Percentiles rank a stretch among this genome's conserved stretches.
phyloP scores from a whole-genome alignment of 2,113 vertebrate species.

The Sceloporus undulatus region DNA sequence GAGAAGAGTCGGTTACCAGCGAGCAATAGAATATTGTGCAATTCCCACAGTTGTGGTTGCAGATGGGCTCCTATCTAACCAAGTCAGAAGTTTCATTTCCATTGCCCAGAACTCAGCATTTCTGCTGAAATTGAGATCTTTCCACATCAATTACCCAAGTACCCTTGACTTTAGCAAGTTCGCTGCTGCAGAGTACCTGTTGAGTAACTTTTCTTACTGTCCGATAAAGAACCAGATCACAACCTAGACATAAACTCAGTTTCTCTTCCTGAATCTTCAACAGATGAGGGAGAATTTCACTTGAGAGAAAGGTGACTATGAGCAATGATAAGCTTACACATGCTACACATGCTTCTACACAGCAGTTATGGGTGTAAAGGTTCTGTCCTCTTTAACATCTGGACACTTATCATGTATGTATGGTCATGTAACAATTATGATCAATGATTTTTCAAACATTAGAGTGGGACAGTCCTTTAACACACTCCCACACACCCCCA shows the following conservation, averaged over 20 bases:
- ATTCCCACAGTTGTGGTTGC: conserved; percentile 60
- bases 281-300: neutral
- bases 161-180: neutral
- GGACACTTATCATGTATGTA: neutral
- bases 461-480: neutral
- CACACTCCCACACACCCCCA: neutral
- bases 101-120: conserved; percentile 51
- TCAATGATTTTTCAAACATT: neutral
- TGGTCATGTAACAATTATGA: neutral
- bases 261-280: neutral
- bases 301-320: neutral
- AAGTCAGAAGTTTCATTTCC: conserved; percentile 79
- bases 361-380: too few relatives aligned
- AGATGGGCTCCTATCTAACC: conserved; percentile 70
- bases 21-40: conserved; percentile 69
- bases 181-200: neutral
- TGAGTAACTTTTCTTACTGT: neutral
- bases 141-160: neutral
- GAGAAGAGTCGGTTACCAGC: conserved; percentile 62
- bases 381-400: neutral
- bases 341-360: neutral
- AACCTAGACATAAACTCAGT: neutral
- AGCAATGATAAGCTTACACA: neutral
- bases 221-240: neutral
- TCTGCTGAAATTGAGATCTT: neutral